Base-by-base conservation (phyloP, 1,140 invertebrate species). In the Pachyrhynchus sulphureomaculatus region DNA sequence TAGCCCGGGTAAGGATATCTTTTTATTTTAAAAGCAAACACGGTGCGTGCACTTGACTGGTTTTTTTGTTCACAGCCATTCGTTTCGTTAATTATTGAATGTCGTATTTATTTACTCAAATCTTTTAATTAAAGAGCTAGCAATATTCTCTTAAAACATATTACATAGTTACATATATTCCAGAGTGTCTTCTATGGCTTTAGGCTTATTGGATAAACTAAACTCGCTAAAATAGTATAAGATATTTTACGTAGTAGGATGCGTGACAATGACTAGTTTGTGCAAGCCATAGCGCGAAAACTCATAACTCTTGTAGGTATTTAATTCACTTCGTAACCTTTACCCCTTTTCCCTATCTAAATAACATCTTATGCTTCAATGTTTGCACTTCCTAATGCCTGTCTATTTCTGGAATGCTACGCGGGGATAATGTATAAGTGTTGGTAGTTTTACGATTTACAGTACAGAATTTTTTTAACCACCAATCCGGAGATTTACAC, bases 211-310 rank as follows among this genome's bases (percentile, higher is more conserved):
- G 12, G 36, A 10, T 39, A 9, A 29, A 29, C 12, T 29, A 9
- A 29, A 29, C 36, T 8, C 5, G 5, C 36, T 39, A 8, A 15
- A 39, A 39, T 18, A 39, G 13, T 39, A 13, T 18, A 18, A 39
- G 36, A 39, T n/a, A 45, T n/a, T 21, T 13, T 10, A 26, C 12
- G 12, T 9, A 15, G 20, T n/a, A 23, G 20, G 26, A 17, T 41
- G 49, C 59, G 59, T 62, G 59, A 47, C 41, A 44, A 49, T 26
- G 23, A 37, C 12, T 32, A 55, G 23, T 62, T 62, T 53, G 23
- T 47, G 37, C 21, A 32, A 15, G 21, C 13, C 42, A 13, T 17
- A 55, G 41, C 41, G 41, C 20, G 42, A 45, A 57, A 57, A 57
- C 47, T 26, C 54, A 47, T 47, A 57, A 57, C 17, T 57, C 13